Evolutionary conservation across 2,888 invertebrate genomes (phyloP), one percentile per base, ranked within the genome.

Genomic region (Campoplex nolae): DNA sequence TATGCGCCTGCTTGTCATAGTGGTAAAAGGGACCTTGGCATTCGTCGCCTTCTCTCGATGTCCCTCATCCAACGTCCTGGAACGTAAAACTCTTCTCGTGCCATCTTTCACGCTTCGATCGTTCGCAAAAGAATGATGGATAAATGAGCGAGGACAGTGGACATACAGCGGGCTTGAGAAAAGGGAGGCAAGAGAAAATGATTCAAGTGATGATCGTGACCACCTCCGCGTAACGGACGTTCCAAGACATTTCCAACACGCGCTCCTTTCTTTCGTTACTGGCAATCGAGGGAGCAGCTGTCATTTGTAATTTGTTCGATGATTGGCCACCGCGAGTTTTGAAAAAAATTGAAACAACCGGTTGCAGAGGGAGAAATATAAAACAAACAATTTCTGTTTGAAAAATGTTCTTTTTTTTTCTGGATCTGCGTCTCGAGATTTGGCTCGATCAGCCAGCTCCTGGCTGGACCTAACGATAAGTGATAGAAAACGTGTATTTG

Each of bases 161-260:
- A 70, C 70, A 48, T 9, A 9, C 45, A 45, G 48, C 23, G 32
- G 32, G 18, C 48, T 9, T 4, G 28, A 38, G 67, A 48, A 71
- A 65, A 56, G 71, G 73, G 67, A 71, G 58, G 81, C 54, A 54
- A 51, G 67, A 56, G 48, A 81, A 71, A 77, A 76, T 65, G 77
- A 81, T 85, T 81, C 77, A 35, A 77, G 77, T 45, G 73, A 85
- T 73, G 76, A 81, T 85, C 85, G 78, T 83, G 82, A 79, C 78
- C 77, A 83, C 51, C 78, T 74, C 45, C 70, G 68, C 77, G 74
- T 74, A 78, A 79, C 78, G 82, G 68, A 85, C 68, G 74, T 82
- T 85, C 78, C 75, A 79, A 38, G 35, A 75, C 82, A 75, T 83
- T 58, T 76, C 85, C 68, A 58, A 74, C 73, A 82, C 82, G 85